Percentiles rank a stretch among this genome's conserved stretches.
These are phyloP conservation scores for Strigops habroptila DNA, from an alignment of 2,113 vertebrate genomes.

Conservation along the genomic window DNA sequence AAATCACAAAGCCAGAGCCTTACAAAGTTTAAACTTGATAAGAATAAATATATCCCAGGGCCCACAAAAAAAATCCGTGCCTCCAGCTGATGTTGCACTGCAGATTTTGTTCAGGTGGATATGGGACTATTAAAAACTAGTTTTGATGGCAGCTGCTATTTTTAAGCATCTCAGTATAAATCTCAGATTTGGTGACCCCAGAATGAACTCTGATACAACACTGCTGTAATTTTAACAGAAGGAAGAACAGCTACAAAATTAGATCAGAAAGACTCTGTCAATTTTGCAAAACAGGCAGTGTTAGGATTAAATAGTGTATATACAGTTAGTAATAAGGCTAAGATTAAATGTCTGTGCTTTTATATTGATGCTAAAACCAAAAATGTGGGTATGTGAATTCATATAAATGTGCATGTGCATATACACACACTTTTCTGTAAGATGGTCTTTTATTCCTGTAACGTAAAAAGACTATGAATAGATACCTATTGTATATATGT, in stretches of 20 bases:
- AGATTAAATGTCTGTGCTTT: not conserved
- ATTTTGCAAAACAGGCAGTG: not conserved
- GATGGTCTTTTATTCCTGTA: not conserved
- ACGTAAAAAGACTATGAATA: not conserved
- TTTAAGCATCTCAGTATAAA: not conserved
- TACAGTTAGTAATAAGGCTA: not conserved
- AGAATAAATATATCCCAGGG: not conserved
- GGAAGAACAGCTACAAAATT: not conserved
- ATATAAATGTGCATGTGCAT: accelerated
- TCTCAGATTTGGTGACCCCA: not conserved
- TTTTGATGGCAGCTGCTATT: not conserved
- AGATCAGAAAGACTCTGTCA: not conserved
- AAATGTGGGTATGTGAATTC: not conserved
- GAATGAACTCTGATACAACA: not conserved
- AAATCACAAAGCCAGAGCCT: not conserved
- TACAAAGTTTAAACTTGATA: not conserved
- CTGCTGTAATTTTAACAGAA: not conserved
- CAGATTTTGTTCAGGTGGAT: not conserved
- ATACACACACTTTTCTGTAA: not conserved
- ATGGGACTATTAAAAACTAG: not conserved
- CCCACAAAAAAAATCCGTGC: accelerated
- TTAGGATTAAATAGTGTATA: not conserved
- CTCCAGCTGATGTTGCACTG: not conserved
- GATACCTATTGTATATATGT: not conserved
- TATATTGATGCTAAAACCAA: not conserved